These are phyloP conservation scores for Heliconius ethilla DNA, from an alignment of 2,888 invertebrate genomes.

Conservation along the genomic window DNA sequence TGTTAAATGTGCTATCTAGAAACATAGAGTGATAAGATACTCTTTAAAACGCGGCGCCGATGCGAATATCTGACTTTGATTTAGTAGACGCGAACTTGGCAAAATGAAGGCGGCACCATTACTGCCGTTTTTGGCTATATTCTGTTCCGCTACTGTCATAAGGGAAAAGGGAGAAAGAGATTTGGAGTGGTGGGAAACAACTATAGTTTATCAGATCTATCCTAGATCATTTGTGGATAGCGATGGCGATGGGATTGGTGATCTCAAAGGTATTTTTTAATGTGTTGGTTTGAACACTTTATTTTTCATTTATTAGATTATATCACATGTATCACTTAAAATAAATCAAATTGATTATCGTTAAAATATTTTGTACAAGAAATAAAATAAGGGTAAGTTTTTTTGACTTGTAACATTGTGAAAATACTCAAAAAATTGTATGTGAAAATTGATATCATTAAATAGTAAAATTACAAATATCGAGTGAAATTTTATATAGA, in stretches of 20 bases:
- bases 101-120: slow-evolving; percentile 58
- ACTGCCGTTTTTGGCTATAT: slow-evolving; percentile 54
- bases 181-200: slow-evolving; percentile 88
- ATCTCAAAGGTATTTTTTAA: slow-evolving; percentile 74
- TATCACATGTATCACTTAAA: neutral
- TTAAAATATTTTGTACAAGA: neutral
- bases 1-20: slow-evolving; percentile 1
- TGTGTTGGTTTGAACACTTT: neutral
- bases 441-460: neutral
- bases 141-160: slow-evolving; percentile 52
- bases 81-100: slow-evolving; percentile 3
- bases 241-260: slow-evolving; percentile 87
- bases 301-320: neutral
- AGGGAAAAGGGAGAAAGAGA: slow-evolving; percentile 52
- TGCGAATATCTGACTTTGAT: slow-evolving; percentile 26
- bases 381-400: neutral
- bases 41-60: slow-evolving; percentile 30
- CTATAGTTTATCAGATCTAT: slow-evolving; percentile 90
- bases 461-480: neutral
- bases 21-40: slow-evolving; percentile 24
- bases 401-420: neutral
- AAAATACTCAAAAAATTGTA: neutral
- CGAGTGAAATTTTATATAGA: neutral
- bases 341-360: neutral
- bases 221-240: slow-evolving; percentile 90